These are phyloP conservation scores for Eupithecia tripunctaria DNA, from an alignment of 2,888 invertebrate species.

Conservation along the genomic window DNA sequence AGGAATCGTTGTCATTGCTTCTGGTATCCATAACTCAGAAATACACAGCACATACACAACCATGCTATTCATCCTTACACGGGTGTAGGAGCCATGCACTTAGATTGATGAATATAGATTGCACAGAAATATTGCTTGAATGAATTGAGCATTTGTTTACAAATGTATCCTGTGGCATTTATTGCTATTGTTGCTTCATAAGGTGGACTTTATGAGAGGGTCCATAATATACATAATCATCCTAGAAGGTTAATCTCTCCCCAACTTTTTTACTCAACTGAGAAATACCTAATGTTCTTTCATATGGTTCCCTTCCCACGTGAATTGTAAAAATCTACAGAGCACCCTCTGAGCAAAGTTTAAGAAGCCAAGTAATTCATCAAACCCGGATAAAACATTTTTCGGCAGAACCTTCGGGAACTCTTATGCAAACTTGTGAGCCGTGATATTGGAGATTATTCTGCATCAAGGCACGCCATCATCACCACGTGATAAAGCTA, in stretches of 20 bases:
- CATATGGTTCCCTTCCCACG: background rate
- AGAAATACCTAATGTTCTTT: background rate
- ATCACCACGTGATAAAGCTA: conserved; percentile 56
- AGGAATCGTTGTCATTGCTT: conserved; percentile 66
- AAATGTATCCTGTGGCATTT: background rate
- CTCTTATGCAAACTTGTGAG: conserved; percentile 57
- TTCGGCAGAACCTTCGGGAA: conserved; percentile 34
- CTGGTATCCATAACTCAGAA: conserved; percentile 73
- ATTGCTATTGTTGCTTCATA: background rate
- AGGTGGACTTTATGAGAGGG: background rate
- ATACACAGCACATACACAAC: conserved; percentile 81
- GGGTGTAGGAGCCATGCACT: conserved; percentile 63
- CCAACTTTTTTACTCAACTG: background rate
- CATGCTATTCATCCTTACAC: conserved; percentile 68
- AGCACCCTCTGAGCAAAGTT: background rate
- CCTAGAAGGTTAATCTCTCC: background rate
- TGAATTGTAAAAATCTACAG: background rate
- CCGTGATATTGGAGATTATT: conserved; percentile 73
- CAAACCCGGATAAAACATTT: conserved; percentile 17
- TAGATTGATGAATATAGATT: conserved; percentile 69
- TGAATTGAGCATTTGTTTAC: background rate
- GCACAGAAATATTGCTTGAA: conserved; percentile 56
- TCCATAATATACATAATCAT: background rate
- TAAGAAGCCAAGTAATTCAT: conserved; percentile 15
- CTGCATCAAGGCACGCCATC: conserved; percentile 59